Percentiles rank a stretch among this genome's conserved stretches.
Conservation (phyloP, 1,140 invertebrate genomes). For the Theocolax elegans region DNA sequence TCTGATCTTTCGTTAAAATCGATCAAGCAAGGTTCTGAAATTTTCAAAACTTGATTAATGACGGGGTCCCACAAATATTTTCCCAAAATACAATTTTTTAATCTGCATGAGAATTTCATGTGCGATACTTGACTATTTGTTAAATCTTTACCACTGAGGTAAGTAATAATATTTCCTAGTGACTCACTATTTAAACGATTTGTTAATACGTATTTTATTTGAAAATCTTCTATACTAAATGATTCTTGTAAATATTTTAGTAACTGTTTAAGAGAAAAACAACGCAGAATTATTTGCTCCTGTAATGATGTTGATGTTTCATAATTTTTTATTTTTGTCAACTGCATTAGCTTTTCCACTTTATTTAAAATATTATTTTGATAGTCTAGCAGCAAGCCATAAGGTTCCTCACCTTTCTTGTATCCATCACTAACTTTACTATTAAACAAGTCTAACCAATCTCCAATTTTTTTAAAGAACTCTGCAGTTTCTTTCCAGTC, state of each 20-base stretch:
- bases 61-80: neutral
- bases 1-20: slow-evolving; percentile 22
- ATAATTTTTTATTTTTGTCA: neutral
- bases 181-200: neutral
- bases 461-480: neutral
- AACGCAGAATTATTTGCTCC: neutral
- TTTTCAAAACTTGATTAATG: neutral
- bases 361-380: slow-evolving; percentile 8
- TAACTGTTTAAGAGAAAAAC: neutral
- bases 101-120: neutral
- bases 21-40: neutral
- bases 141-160: neutral
- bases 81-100: neutral
- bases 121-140: neutral
- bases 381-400: slow-evolving; percentile 1
- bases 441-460: neutral
- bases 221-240: slow-evolving; percentile 17
- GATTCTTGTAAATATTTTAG: slow-evolving; percentile 2
- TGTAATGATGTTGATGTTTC: neutral
- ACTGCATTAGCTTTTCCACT: neutral
- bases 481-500: slow-evolving; percentile 5
- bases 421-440: neutral
- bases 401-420: slow-evolving; percentile 2
- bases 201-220: slow-evolving; percentile 13
- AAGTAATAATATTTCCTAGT: neutral